Base-by-base conservation (phyloP, 2,113 vertebrate species). In the Ictalurus furcatus region DNA sequence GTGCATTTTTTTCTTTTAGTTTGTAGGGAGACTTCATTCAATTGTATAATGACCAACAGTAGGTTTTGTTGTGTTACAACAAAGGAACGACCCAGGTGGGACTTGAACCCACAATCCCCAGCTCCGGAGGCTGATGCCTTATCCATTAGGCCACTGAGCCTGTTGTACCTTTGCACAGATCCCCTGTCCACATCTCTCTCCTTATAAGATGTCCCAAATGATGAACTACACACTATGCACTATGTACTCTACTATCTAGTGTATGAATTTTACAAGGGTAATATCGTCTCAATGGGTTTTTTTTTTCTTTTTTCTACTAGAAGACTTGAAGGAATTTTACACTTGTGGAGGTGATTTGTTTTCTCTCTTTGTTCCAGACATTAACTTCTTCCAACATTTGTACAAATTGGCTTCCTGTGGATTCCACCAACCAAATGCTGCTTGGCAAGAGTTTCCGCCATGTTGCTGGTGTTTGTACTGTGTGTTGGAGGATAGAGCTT, bases 71-170 rank as follows among this genome's bases (percentile, higher is more conserved):
- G 40, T 3, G 3, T 44, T 44, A 9, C 7, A 48, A 48, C 6
- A 48, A 9, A 48, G 48, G 8, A 48, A 6, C 2, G 61, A 63
- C 23, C 65, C 65, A 67, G 65, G 65, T 67, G 28, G 28, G 65
- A 67, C 28, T 67, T 13, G 28, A 67, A 67, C 65, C 96, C 96
- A 97, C 96, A 97, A 97, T 96, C 96, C 96, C 97, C 96, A 97
- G 97, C 98, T 98, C 96, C 96, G 97, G 97, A 98, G 98, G 98
- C 97, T 97, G 96, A 96, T 98, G 97, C 98, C 97, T 99, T 99
- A 97, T 98, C 98, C 97, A 98, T 98, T 98, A 98, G 76, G 25
- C 76, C 76, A 79, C 76, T 79, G 97, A 97, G 74, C 74, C 40
- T 0, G 6, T 7, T 48, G 34, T 48, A 6, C 6, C 6, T 7